Conservation (phyloP, 2,888 invertebrate genomes). For the Apamea sordens region DNA sequence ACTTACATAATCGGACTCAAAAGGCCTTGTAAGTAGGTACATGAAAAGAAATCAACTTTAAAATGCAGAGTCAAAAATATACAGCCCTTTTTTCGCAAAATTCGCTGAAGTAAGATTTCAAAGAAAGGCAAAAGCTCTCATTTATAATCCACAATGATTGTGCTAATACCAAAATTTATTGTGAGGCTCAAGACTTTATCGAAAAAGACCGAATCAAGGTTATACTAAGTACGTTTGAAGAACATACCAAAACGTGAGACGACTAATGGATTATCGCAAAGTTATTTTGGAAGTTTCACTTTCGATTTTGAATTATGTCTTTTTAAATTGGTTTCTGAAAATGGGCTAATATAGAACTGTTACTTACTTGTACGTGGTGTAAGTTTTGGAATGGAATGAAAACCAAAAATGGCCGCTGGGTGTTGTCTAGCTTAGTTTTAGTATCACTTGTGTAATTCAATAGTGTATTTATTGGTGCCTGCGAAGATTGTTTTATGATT, state of each 20-base stretch:
- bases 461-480: constrained; percentile 16
- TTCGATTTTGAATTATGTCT: constrained; percentile 44
- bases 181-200: constrained; percentile 32
- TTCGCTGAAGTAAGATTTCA: not conserved
- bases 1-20: not conserved
- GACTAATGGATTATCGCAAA: constrained; percentile 25
- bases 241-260: constrained; percentile 32
- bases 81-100: not conserved
- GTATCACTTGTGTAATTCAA: constrained; percentile 14
- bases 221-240: constrained; percentile 30
- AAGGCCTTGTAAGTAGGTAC: not conserved
- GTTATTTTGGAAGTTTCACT: constrained; percentile 36
- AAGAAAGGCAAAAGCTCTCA: constrained; percentile 9
- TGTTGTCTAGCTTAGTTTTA: constrained; percentile 25
- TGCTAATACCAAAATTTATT: constrained; percentile 41
- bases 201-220: constrained; percentile 34
- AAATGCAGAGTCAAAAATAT: not conserved
- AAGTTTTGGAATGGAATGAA: constrained; percentile 1
- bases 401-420: constrained; percentile 23
- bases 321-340: constrained; percentile 50
- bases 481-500: constrained; percentile 6
- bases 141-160: constrained; percentile 31
- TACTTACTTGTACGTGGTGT: constrained; percentile 46
- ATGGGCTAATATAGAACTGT: constrained; percentile 17
- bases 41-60: not conserved